phyloP scores from a whole-genome alignment of 2,888 invertebrate species.

The Microplitis manilae region DNA sequence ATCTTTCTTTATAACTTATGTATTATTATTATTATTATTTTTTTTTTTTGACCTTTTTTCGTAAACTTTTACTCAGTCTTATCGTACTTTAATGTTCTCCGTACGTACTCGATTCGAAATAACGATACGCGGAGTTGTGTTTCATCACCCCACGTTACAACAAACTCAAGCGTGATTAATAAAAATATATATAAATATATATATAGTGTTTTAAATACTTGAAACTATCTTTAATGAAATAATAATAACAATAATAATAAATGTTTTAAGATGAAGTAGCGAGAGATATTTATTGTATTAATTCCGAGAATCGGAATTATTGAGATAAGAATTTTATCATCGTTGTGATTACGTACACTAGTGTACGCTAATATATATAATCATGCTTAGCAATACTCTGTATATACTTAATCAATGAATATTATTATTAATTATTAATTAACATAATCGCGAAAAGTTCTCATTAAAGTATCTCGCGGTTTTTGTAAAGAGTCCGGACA shows the following conservation, averaged over 20 bases:
- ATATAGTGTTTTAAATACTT: background rate
- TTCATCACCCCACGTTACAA: background rate
- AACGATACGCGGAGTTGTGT: background rate
- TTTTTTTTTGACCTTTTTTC: conserved; percentile 4
- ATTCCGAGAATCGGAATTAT: background rate
- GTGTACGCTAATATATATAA: conserved; percentile 68
- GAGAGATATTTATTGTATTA: conserved; percentile 27
- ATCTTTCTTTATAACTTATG: conserved; percentile 5
- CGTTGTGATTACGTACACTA: conserved; percentile 70
- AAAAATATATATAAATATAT: background rate
- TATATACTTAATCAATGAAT: conserved; percentile 57
- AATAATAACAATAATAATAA: background rate
- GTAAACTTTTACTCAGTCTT: too few relatives aligned
- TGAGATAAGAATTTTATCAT: conserved; percentile 64
- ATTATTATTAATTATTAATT: conserved; percentile 53
- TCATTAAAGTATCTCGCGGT: conserved; percentile 5
- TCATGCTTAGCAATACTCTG: conserved; percentile 67
- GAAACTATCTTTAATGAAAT: background rate
- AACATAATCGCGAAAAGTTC: conserved; percentile 66
- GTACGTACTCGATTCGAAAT: conserved; percentile 12
- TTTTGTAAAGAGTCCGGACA: conserved; percentile 25
- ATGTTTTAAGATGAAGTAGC: conserved; percentile 14
- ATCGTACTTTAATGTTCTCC: conserved; percentile 4
- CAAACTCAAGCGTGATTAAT: too few relatives aligned
- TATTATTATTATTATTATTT: background rate